phyloP scores from a whole-genome alignment of 2,113 vertebrate species.

The Notarius quadriscutis region DNA sequence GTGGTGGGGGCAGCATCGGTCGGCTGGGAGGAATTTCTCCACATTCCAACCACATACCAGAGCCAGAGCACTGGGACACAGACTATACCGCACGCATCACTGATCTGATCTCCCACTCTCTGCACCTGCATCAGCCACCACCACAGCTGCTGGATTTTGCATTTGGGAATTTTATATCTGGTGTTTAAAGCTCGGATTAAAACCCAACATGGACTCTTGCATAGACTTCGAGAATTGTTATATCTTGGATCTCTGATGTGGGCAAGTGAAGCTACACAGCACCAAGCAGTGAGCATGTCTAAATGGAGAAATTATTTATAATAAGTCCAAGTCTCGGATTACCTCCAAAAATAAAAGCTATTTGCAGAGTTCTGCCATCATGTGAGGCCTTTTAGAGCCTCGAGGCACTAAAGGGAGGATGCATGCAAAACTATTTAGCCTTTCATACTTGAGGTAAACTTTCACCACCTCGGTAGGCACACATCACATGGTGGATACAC shows the following conservation, averaged over 20 bases:
- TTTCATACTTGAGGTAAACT: slow-evolving; percentile 33
- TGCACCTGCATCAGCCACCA: slow-evolving; percentile 21
- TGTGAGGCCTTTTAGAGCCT: slow-evolving; percentile 39
- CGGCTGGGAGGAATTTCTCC: slow-evolving; percentile 55
- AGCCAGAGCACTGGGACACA: slow-evolving; percentile 39
- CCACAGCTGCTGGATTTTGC: slow-evolving; percentile 10
- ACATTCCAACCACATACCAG: slow-evolving; percentile 60
- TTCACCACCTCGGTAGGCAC: slow-evolving; percentile 14
- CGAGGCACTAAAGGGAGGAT: slow-evolving; percentile 11
- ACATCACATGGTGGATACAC: slow-evolving; percentile 25
- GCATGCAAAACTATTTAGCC: slow-evolving; percentile 31
- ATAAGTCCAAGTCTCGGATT: slow-evolving; percentile 50
- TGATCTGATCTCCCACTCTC: background rate
- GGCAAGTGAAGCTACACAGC: background rate
- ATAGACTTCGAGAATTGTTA: background rate
- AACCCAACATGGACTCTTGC: background rate
- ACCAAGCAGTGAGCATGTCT: slow-evolving; percentile 19
- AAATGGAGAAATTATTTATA: slow-evolving; percentile 52
- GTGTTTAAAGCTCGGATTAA: background rate
- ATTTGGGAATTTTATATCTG: background rate
- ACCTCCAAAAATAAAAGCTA: slow-evolving; percentile 57
- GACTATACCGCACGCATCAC: background rate
- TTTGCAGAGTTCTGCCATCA: slow-evolving; percentile 34
- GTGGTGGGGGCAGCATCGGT: slow-evolving; percentile 39
- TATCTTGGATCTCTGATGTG: background rate